phyloP scores from a whole-genome alignment of 2,113 vertebrate species.

The Bostrychus sinensis region DNA sequence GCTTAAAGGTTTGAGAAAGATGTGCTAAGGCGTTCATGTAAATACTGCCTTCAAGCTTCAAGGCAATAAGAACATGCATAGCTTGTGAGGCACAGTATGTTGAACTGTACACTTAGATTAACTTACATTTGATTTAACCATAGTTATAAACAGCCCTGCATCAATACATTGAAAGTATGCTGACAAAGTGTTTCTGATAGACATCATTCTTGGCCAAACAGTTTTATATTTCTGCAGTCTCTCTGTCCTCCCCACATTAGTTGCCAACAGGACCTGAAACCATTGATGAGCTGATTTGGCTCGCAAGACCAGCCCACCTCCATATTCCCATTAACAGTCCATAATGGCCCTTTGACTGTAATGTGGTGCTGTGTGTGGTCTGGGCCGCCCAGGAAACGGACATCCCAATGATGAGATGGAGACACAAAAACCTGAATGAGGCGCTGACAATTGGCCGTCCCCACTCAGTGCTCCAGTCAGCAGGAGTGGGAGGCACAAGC shows the following conservation, averaged over 20 bases:
- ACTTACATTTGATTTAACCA: background rate
- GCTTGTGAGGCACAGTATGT: no score
- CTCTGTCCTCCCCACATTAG: conserved; percentile 9
- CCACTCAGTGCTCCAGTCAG: conserved; percentile 46
- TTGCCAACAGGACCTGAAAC: conserved; percentile 46
- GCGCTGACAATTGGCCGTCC: conserved; percentile 59
- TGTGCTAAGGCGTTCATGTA: no score
- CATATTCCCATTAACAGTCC: conserved; percentile 60
- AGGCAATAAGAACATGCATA: no score
- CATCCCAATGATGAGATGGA: conserved; percentile 64
- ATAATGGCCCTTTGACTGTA: conserved; percentile 57
- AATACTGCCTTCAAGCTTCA: no score
- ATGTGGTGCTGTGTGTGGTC: conserved; percentile 71
- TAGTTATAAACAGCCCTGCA: background rate
- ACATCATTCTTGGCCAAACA: conserved; percentile 21
- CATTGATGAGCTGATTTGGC: conserved; percentile 62
- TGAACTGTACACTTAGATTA: no score
- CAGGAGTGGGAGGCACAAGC: conserved; percentile 50
- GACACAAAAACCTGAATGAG: conserved; percentile 68
- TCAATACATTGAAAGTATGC: background rate
- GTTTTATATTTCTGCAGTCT: conserved; percentile 15
- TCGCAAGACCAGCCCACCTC: conserved; percentile 41
- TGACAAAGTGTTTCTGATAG: conserved; percentile 7
- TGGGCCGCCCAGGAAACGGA: conserved; percentile 48
- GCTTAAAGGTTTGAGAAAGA: no score